A percentile compares a stretch with the other conserved stretches of the same genome.
Conservation (phyloP, 2,797 vertebrate genomes). For the Denticeps clupeoides region DNA sequence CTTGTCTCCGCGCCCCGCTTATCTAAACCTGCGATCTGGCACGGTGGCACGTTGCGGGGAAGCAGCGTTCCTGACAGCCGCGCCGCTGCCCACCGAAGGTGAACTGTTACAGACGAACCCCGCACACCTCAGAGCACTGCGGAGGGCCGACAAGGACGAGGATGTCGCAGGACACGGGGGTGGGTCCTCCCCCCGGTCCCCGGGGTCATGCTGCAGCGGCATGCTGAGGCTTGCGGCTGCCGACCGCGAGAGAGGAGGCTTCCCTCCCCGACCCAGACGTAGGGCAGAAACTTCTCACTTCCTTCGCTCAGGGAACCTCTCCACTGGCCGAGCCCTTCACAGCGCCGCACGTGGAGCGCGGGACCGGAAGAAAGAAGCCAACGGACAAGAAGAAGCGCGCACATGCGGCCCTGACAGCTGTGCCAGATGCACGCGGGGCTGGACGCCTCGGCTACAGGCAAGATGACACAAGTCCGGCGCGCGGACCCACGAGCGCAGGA, state of each 20-base stretch:
- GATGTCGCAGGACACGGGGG: conserved; percentile 30
- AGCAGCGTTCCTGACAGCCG: too few relatives aligned
- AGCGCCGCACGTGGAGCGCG: not conserved
- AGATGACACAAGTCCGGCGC: too few relatives aligned
- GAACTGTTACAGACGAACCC: too few relatives aligned
- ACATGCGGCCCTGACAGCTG: too few relatives aligned
- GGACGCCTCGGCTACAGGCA: too few relatives aligned
- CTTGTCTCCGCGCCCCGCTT: conserved; percentile 2
- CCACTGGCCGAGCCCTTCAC: conserved; percentile 3
- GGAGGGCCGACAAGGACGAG: not conserved
- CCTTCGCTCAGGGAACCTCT: too few relatives aligned
- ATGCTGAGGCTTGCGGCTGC: conserved; percentile 52
- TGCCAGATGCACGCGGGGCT: too few relatives aligned
- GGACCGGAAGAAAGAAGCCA: not conserved
- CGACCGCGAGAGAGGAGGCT: conserved; percentile 36
- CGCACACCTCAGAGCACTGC: conserved; percentile 1
- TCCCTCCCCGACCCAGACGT: not conserved
- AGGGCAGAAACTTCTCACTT: too few relatives aligned
- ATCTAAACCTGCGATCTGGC: conserved; percentile 8
- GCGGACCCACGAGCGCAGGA: conserved; percentile 1
- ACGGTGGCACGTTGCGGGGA: not conserved
- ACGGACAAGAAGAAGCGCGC: not conserved
- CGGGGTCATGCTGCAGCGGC: conserved; percentile 58
- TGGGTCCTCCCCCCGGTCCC: conserved; percentile 51
- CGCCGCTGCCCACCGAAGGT: too few relatives aligned